Base-by-base conservation (phyloP, 2,797 vertebrate genomes). In the Takifugu ocellatus region DNA sequence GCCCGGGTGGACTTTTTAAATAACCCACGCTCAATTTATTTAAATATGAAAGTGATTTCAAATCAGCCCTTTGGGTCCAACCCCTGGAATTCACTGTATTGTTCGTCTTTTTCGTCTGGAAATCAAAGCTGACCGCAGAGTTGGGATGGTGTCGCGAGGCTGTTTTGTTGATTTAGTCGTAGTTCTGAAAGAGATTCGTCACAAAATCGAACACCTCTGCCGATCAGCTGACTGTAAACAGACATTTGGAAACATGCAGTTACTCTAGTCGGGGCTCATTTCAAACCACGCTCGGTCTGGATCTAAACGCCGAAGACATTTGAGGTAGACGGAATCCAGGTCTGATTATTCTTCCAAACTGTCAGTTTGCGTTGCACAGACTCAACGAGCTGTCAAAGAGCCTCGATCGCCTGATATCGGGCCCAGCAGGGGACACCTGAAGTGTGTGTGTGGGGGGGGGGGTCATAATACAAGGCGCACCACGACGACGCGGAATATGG, bases 301-400 rank as follows among this genome's bases (percentile, higher is more conserved):
- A 66, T 67, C 59, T 73, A 56, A 51, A 78, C 64, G 71, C 68
- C 67, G 68, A 79, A 79, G 79, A 68, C 66, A 70, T 82, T 82
- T 87, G 87, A 89, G 85, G 85, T 89, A 90, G 87, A 89, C 86
- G 79, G 77, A 80, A 83, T 83, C 77, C 58, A 48, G 66, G 67
- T 75, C 74, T 66, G 77, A 82, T 64, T 52, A 54, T 62, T 74
- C 56, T 72, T 77, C 63, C 62, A 71, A 56, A 67, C 73, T 66
- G 72, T 75, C 70, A 69, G 63, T 74, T 74, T 74, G 52, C 59
- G 57, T 64, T 49, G 65, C 42, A 60, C 25, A 31, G 47, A 55
- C 57, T 67, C 52, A 49, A 52, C 45, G 21, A 25, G 49, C 54
- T 56, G 51, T 61, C 63, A 33, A 50, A 67, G 25, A 74, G 63